Evolutionary conservation across 1,140 invertebrate genomes (phyloP), one percentile per base, ranked within the genome.

Genomic region (Whitmania pigra): DNA sequence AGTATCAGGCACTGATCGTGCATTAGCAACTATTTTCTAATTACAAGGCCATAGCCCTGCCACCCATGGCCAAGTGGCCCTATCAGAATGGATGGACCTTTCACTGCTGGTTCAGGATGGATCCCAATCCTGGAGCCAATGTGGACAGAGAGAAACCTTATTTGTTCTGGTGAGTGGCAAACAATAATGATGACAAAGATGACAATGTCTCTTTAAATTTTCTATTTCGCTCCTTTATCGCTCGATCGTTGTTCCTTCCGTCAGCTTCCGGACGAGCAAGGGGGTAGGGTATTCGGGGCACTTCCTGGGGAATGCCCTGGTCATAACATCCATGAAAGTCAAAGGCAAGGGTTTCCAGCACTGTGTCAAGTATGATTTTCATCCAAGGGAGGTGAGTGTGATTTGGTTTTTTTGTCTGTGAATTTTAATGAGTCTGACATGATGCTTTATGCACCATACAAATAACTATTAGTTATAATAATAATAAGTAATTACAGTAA

Each of bases 81-180:
- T 93, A 97, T 82, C 94, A 98, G 84, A 96, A 91, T 85, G 96
- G 96, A 63, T 99, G 97, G 87, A 98, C 96, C 67, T 99, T 99
- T 82, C 94, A 92, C 76, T 97, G 94, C 75, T 99, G 96, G 96
- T 94, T 99, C 83, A 86, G 95, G 73, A 86, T 99, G 77, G 96
- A 99, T 86, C 95, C 95, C 77, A 93, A 96, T 80, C 97, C 97
- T 84, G 96, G 94, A 31, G 93, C 96, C 80, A 97, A 95, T 86
- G 96, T 97, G 78, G 95, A 99, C 84, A 86, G 93, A 77, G 94
- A 98, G 84, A 96, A 96, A 83, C 96, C 96, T 22, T 98, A 97
- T 84, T 87, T 99, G 68, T 99, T 95, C 83, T 93, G 91, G 93
- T 94, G 83, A 88, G 57, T 1, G 22, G 15, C 22, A n/a, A 13